A percentile compares a stretch with the other conserved stretches of the same genome.
Conservation (phyloP, 2,113 vertebrate species). For the Lophochroa leadbeateri region DNA sequence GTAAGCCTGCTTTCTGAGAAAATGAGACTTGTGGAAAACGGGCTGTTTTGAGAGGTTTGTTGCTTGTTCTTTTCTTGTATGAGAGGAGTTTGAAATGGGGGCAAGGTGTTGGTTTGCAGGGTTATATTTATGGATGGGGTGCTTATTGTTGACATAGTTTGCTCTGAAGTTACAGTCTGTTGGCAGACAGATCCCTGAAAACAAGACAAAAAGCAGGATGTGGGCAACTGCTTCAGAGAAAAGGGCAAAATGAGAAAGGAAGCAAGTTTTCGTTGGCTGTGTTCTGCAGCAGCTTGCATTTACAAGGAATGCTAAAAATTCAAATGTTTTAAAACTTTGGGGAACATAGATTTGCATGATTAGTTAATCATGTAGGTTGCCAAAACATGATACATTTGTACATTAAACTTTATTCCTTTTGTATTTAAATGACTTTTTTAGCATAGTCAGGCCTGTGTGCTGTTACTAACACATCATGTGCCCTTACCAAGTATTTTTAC, state of each 20-base stretch:
- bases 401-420: neutral
- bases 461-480: neutral
- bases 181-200: neutral
- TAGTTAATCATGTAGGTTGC: neutral
- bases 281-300: neutral
- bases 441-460: neutral
- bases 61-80: neutral
- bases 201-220: neutral
- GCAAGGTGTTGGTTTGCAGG: rapidly evolving
- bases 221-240: neutral
- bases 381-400: neutral
- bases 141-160: neutral
- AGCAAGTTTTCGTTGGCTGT: neutral
- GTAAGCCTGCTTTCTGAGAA: neutral
- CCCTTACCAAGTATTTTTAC: neutral
- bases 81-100: neutral
- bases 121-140: neutral
- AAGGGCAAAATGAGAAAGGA: neutral
- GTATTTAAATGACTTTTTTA: neutral
- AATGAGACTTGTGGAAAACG: neutral
- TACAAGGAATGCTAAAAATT: neutral
- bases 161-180: neutral
- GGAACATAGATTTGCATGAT: neutral
- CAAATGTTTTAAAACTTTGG: neutral
- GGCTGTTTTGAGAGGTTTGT: neutral